These are phyloP conservation scores for Takifugu flavidus DNA, from an alignment of 2,113 vertebrate genomes.

Conservation along the genomic window DNA sequence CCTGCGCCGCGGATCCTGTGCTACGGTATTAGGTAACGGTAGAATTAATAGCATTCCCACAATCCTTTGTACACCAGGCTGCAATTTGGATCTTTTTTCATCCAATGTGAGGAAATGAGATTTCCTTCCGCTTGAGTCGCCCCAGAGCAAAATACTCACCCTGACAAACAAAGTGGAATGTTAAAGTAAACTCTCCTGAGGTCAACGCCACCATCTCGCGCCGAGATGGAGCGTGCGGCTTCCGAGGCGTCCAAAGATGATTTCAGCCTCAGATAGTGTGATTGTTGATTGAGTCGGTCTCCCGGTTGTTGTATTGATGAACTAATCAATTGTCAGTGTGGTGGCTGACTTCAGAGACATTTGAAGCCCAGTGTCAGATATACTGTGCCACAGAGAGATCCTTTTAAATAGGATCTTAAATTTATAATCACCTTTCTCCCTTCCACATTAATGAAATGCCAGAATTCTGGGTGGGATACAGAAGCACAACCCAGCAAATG, in stretches of 20 bases:
- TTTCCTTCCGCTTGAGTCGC: neutral
- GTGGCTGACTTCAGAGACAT: neutral
- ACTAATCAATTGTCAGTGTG: neutral
- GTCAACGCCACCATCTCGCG: neutral
- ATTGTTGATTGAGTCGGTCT: neutral
- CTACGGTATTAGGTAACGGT: neutral
- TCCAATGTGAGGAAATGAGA: constrained; percentile 1
- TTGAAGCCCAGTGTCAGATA: neutral
- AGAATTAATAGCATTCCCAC: neutral
- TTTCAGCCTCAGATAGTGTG: neutral
- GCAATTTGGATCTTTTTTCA: neutral
- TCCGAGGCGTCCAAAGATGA: neutral
- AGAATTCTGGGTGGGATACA: neutral
- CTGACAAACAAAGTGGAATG: neutral
- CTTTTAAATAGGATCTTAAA: too few relatives aligned
- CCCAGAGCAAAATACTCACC: too few relatives aligned
- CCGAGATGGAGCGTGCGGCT: neutral
- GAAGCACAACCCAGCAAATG: neutral
- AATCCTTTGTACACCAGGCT: neutral
- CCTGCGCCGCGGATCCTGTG: neutral
- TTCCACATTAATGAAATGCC: neutral
- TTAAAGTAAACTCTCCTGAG: neutral
- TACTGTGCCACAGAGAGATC: too few relatives aligned
- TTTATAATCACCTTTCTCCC: neutral
- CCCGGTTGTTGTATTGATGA: too few relatives aligned